phyloP scores from a whole-genome alignment of 2,888 invertebrate species.

The Podabrus alpinus region DNA sequence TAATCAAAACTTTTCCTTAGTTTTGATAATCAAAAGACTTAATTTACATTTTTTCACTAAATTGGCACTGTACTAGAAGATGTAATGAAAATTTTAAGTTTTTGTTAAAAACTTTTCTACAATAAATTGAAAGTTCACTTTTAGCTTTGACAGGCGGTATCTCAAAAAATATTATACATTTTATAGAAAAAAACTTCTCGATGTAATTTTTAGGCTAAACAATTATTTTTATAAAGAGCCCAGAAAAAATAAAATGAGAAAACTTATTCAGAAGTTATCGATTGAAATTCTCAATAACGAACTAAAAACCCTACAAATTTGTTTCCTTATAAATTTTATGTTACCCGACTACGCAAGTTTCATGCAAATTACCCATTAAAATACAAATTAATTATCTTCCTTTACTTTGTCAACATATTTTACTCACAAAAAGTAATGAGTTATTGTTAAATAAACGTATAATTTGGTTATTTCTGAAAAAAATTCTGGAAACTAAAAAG shows the following conservation, averaged over 20 bases:
- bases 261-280: neutral
- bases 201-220: neutral
- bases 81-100: too few relatives aligned
- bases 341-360: neutral
- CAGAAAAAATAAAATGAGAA: neutral
- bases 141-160: neutral
- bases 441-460: neutral
- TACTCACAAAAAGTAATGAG: neutral
- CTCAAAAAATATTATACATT: neutral
- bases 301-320: too few relatives aligned
- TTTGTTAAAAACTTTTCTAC: too few relatives aligned
- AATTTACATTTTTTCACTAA: too few relatives aligned
- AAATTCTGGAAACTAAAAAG: neutral
- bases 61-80: too few relatives aligned
- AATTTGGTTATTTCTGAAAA: neutral
- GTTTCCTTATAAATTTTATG: neutral
- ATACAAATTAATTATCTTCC: neutral
- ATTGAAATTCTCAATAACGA: neutral
- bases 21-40: too few relatives aligned
- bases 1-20: too few relatives aligned
- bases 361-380: neutral
- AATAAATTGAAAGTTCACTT: neutral
- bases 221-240: neutral
- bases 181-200: neutral
- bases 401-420: neutral